phyloP scores from a whole-genome alignment of 2,113 vertebrate species.

The Leuciscus idus region DNA sequence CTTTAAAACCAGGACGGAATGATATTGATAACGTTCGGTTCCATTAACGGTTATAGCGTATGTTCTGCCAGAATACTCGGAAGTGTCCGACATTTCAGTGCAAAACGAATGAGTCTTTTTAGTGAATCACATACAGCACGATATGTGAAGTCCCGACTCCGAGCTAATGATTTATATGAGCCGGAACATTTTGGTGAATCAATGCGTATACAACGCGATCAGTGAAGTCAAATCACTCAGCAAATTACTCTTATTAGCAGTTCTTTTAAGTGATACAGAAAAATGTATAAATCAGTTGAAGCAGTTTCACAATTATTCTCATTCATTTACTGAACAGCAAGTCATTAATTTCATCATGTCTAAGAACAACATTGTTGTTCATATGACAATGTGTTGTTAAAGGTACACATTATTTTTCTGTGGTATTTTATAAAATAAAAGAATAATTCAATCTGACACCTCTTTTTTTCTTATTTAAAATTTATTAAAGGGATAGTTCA shows the following conservation, averaged over 20 bases:
- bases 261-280: background rate
- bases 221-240: background rate
- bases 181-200: background rate
- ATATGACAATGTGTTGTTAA: background rate
- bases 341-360: background rate
- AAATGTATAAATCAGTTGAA: background rate
- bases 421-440: too few species aligned
- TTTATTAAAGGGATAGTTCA: too few species aligned
- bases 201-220: background rate
- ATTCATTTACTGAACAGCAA: background rate
- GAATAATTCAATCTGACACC: too few species aligned
- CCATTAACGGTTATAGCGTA: background rate
- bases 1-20: background rate
- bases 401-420: background rate
- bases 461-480: background rate
- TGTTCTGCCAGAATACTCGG: too few species aligned
- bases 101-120: background rate
- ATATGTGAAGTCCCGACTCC: background rate
- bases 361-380: background rate
- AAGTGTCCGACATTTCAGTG: too few species aligned
- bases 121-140: background rate
- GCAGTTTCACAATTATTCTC: background rate
- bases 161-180: background rate
- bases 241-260: background rate
- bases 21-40: background rate